Evolutionary conservation across 2,797 vertebrate species (phyloP).

Genomic region (Enteromius mattozi): DNA sequence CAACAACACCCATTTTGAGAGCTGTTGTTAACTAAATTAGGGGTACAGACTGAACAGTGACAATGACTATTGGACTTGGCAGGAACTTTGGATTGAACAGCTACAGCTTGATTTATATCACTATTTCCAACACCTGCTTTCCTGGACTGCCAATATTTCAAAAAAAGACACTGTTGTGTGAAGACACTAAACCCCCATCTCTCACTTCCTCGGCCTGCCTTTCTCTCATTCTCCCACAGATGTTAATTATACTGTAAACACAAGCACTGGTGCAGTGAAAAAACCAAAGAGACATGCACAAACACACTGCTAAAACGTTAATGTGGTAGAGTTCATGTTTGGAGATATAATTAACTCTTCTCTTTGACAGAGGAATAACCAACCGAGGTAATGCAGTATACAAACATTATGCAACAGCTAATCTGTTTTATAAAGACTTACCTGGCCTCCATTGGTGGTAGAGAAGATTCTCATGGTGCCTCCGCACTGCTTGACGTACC

Average conservation of each 20-base stretch:
- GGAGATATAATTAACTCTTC: slow-evolving; percentile 17
- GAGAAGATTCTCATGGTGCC: slow-evolving; percentile 93
- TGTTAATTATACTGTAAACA: slow-evolving; percentile 49
- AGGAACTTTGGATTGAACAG: slow-evolving; percentile 22
- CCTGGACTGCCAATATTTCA: slow-evolving; percentile 11
- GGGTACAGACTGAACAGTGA: slow-evolving; percentile 25
- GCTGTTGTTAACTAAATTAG: slow-evolving; percentile 63
- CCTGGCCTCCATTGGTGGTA: slow-evolving; percentile 94
- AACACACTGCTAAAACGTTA: neutral
- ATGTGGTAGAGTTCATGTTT: neutral
- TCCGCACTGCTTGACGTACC: slow-evolving; percentile 96
- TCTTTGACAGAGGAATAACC: slow-evolving; percentile 2
- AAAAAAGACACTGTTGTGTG: neutral
- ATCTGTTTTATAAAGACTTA: slow-evolving; percentile 59
- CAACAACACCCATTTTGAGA: slow-evolving; percentile 64
- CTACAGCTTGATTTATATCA: neutral
- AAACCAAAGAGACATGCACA: slow-evolving; percentile 38
- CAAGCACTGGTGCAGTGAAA: slow-evolving; percentile 24
- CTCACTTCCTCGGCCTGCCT: neutral
- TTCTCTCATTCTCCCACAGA: slow-evolving; percentile 9
- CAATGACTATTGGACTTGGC: slow-evolving; percentile 45
- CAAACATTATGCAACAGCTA: neutral
- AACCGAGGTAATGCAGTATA: neutral
- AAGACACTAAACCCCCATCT: slow-evolving; percentile 17
- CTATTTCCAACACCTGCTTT: slow-evolving; percentile 35